A percentile compares a stretch with the other conserved stretches of the same genome.
Evolutionary conservation across 2,113 vertebrate species (phyloP).

Genomic region (Rana temporaria): DNA sequence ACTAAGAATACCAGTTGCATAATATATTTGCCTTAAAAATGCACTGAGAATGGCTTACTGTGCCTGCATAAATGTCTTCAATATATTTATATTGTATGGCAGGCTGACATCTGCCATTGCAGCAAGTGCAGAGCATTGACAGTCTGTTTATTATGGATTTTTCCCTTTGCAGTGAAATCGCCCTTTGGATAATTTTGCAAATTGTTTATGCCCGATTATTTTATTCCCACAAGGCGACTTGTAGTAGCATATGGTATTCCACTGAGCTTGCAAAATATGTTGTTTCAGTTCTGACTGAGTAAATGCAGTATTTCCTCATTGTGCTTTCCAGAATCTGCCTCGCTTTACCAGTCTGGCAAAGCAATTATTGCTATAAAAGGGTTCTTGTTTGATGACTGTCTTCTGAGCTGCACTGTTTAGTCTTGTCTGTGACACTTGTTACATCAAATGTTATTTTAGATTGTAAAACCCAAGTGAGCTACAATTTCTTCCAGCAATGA

Average conservation of each 20-base stretch:
- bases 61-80: conserved; percentile 38
- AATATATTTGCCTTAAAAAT: conserved; percentile 48
- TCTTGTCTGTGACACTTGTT: not conserved
- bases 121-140: conserved; percentile 34
- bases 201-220: conserved; percentile 51
- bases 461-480: not conserved
- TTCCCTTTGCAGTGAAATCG: conserved; percentile 41
- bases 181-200: conserved; percentile 51
- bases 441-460: not conserved
- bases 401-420: not conserved
- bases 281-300: conserved; percentile 35
- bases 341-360: not conserved
- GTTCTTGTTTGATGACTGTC: not conserved
- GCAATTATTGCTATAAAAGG: not conserved
- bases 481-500: not conserved
- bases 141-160: conserved; percentile 28
- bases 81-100: conserved; percentile 42
- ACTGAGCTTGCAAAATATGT: conserved; percentile 49
- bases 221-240: conserved; percentile 49
- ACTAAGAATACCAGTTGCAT: conserved; percentile 47
- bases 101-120: conserved; percentile 49
- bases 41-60: conserved; percentile 10
- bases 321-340: conserved; percentile 16
- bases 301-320: conserved; percentile 14
- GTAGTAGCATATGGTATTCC: conserved; percentile 52